These are phyloP conservation scores for Oxyruncus cristatus DNA, from an alignment of 2,113 vertebrate species.

Conservation along the genomic window DNA sequence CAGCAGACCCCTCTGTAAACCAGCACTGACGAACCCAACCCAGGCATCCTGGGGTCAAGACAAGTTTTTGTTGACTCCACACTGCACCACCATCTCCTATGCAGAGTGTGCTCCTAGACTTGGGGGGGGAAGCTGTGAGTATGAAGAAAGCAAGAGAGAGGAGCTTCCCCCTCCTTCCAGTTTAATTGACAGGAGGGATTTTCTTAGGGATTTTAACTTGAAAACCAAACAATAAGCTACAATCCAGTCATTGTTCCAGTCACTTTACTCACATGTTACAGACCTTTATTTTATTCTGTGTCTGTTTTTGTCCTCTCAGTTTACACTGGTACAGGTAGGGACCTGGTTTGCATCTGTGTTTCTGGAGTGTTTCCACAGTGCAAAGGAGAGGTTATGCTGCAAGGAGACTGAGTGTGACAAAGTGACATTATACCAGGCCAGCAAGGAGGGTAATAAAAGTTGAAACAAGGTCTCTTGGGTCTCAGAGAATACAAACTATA, in stretches of 20 bases:
- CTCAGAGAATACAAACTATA: background rate
- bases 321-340: conserved; percentile 29
- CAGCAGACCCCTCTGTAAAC: background rate
- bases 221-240: conserved; percentile 45
- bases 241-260: conserved; percentile 49
- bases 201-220: conserved; percentile 55
- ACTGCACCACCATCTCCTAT: background rate
- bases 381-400: background rate
- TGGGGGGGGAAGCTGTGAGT: background rate
- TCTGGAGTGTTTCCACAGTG: background rate
- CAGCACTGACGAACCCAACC: background rate
- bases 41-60: background rate
- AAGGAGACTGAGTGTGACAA: background rate
- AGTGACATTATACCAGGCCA: conserved; percentile 3
- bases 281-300: conserved; percentile 28
- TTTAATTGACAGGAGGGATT: conserved; percentile 55
- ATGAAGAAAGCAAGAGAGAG: background rate
- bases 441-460: background rate
- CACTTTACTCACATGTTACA: conserved; percentile 58
- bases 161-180: background rate
- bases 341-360: background rate
- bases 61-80: background rate
- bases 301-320: conserved; percentile 51
- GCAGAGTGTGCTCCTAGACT: background rate
- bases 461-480: background rate